Evolutionary conservation across 1,140 invertebrate species (phyloP).

Genomic region (Drosophila lacertosa): DNA sequence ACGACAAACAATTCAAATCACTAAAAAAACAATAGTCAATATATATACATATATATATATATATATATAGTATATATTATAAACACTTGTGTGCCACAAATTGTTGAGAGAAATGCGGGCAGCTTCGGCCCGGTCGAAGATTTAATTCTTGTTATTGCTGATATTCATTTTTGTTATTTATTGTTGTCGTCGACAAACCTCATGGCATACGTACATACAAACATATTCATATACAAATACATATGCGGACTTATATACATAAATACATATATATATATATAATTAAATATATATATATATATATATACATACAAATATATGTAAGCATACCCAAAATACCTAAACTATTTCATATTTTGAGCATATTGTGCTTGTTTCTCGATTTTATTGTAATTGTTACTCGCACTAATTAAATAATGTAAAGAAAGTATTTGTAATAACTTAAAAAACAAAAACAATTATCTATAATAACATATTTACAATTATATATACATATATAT

Average conservation of each 20-base stretch:
- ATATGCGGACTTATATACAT: slow-evolving; percentile 17
- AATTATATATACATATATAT: slow-evolving; percentile 52
- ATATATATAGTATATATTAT: slow-evolving; percentile 3
- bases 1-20: not conserved
- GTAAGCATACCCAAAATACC: slow-evolving; percentile 52
- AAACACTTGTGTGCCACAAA: slow-evolving; percentile 38
- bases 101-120: slow-evolving; percentile 24
- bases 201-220: slow-evolving; percentile 28
- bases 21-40: slow-evolving; percentile 26
- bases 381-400: slow-evolving; percentile 79
- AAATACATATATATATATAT: slow-evolving; percentile 38
- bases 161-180: slow-evolving; percentile 33
- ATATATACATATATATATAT: slow-evolving; percentile 10
- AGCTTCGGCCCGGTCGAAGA: slow-evolving; percentile 41
- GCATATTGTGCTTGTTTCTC: slow-evolving; percentile 71
- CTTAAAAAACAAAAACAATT: slow-evolving; percentile 38
- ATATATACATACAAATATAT: slow-evolving; percentile 45
- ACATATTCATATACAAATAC: slow-evolving; percentile 21
- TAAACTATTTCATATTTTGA: slow-evolving; percentile 68
- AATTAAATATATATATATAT: slow-evolving; percentile 34
- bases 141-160: slow-evolving; percentile 34
- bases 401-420: slow-evolving; percentile 73
- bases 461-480: slow-evolving; percentile 49
- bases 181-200: slow-evolving; percentile 32
- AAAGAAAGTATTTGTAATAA: slow-evolving; percentile 55